Evolutionary conservation across 1,140 invertebrate genomes (phyloP).

Genomic region (Gonioctena quinquepunctata): DNA sequence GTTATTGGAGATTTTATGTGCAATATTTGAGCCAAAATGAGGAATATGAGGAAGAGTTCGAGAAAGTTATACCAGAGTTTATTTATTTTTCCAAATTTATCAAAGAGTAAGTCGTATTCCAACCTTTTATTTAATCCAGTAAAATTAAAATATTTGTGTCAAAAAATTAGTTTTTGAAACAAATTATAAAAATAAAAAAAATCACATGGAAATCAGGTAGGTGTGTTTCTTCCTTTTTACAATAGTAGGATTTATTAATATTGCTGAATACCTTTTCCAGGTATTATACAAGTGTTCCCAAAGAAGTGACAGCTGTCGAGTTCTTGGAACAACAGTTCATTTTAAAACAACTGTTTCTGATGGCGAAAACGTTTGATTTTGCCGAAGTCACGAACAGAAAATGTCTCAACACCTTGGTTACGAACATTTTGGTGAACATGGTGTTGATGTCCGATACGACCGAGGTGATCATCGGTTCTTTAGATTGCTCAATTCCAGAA

Average conservation of each 20-base stretch:
- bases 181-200: background rate
- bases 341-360: constrained; percentile 28
- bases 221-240: too few relatives aligned
- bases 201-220: background rate
- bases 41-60: background rate
- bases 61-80: background rate
- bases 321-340: constrained; percentile 29
- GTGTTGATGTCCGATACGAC: constrained; percentile 19
- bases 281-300: background rate
- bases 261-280: constrained; percentile 10
- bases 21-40: background rate
- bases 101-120: background rate
- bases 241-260: background rate
- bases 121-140: background rate
- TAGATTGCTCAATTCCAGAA: constrained; percentile 16
- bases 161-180: background rate
- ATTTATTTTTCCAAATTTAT: background rate
- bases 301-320: constrained; percentile 9
- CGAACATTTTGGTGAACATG: constrained; percentile 21
- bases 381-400: constrained; percentile 18
- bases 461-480: constrained; percentile 20
- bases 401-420: constrained; percentile 12
- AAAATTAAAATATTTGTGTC: background rate
- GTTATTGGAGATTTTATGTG: constrained; percentile 7
- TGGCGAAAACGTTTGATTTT: constrained; percentile 17